Evolutionary conservation across 2,888 invertebrate species (phyloP), one percentile per base, ranked within the genome.

Genomic region (Cepaea hortensis): DNA sequence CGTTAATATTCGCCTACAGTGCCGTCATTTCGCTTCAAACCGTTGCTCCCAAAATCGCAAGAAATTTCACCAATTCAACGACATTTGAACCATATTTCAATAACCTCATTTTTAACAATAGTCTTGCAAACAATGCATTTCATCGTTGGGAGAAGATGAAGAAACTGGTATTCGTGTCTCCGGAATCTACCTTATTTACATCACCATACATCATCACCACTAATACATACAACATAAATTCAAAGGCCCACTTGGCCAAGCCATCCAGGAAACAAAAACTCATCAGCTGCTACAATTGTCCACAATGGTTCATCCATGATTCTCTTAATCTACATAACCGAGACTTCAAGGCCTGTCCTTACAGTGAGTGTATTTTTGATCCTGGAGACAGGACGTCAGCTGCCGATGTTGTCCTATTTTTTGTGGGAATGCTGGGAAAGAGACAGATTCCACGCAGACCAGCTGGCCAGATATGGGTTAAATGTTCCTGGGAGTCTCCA

Each of bases 391-490:
- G 50, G 48, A 20, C 7, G 23, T 13, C 15, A 15, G 50, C 46
- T 9, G 70, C 85, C 11, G 85, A 85, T 55, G 61, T 85, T 23
- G 23, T 85, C 35, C 2, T 85, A 1, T 79, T 85, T 23, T 85
- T 85, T 68, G 85, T 85, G 4, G 85, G 85, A 23, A 5, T n/a
- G 3, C 15, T 85, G n/a, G 70, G 70, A 1, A 50, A 23, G 9
- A 46, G 35, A 11, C 3, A 23, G 13, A 13, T 73, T 0, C 85
- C 85, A 5, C 18, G 68, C 3, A 68, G 79, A 65, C 65, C 85
- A 20, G 15, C 55, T 23, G 85, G 85, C 20, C 85, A 85, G 55
- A 68, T 85, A 9, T 85, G 85, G 85, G 76, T 85, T 18, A 85
- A 62, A 50, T 48, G 48, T 46, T 70, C 13, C 35, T 85, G 79